These are phyloP conservation scores for Gyrodactylus bullatarudis DNA, from an alignment of 1,140 invertebrate genomes.

Conservation along the genomic window DNA sequence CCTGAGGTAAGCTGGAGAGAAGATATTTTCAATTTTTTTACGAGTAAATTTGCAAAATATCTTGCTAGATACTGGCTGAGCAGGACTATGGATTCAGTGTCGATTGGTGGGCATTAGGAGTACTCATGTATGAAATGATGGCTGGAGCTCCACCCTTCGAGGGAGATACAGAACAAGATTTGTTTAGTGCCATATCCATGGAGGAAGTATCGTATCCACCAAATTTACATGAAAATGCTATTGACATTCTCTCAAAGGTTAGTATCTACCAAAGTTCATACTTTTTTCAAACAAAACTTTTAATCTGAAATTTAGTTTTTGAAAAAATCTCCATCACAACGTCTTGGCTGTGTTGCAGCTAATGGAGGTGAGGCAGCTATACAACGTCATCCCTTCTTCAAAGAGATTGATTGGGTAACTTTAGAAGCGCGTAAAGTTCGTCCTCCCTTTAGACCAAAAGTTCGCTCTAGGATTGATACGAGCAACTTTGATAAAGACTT, in stretches of 20 bases:
- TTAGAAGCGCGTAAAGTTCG: conserved; percentile 55
- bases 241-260: conserved; percentile 5
- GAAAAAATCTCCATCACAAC: conserved; percentile 73
- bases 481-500: conserved; percentile 97
- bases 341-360: conserved; percentile 47
- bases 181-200: conserved; percentile 28
- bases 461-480: conserved; percentile 40
- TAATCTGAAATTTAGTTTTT: conserved; percentile 35
- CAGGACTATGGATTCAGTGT: conserved; percentile 82
- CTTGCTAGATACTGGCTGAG: conserved; percentile 45
- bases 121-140: conserved; percentile 99
- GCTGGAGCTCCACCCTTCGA: conserved; percentile 89
- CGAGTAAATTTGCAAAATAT: too few relatives aligned
- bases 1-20: conserved; percentile 36
- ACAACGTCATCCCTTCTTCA: conserved; percentile 64
- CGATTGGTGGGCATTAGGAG: conserved; percentile 57
- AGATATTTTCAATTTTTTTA: not conserved
- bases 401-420: conserved; percentile 71
- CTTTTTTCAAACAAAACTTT: not conserved
- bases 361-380: conserved; percentile 51
- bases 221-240: not conserved
- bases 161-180: conserved; percentile 91
- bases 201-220: conserved; percentile 1
- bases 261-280: not conserved
- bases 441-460: conserved; percentile 86